Evolutionary conservation across 2,113 vertebrate genomes (phyloP), one percentile per base, ranked within the genome.

Genomic region (Telmatochromis sp.): DNA sequence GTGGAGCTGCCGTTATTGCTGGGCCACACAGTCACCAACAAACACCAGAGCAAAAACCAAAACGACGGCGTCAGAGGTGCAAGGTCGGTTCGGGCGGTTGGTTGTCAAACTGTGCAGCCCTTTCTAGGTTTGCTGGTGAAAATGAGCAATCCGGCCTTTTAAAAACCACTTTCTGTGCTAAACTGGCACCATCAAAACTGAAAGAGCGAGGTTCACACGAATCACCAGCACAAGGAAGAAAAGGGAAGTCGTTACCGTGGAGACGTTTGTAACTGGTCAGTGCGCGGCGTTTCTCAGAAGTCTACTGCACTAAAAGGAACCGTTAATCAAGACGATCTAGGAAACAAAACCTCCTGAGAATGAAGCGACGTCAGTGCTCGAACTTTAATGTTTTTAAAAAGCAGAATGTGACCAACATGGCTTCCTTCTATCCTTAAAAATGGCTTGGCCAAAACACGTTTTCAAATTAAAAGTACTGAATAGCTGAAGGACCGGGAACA

Each of bases 91-190:
- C 9, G 15, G 81, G n/a, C 33, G 12, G 81, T n/a, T 6, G 49
- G 55, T 9, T 28, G 70, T 4, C 73, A 89, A 9, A 7, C 86
- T 60, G 84, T 81, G 90, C 85, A 95, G 95, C 94, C 94, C 95
- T 95, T 78, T 75, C 92, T 87, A 83, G 53, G 63, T 89, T 81
- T 93, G 95, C 95, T 94, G 94, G 94, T 95, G 93, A 91, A 85
- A 88, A 92, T 86, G 88, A 92, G 86, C 81, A 51, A 85, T 84
- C 57, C 68, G 19, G 68, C 33, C 57, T 40, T 65, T 47, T 75
- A 75, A 11, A 45, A 73, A 26, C 54, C 51, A 31, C n/a, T 3
- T 21, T 31, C 53, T 86, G 84, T 81, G 90, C 89, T 84, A 23
- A 87, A 58, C 53, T 12, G 31, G 31, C 21, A 65, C 47, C 53